Percentiles rank a stretch among this genome's conserved stretches.
Evolutionary conservation across 2,797 vertebrate genomes (phyloP).

Genomic region (Hephaestus fuliginosus): DNA sequence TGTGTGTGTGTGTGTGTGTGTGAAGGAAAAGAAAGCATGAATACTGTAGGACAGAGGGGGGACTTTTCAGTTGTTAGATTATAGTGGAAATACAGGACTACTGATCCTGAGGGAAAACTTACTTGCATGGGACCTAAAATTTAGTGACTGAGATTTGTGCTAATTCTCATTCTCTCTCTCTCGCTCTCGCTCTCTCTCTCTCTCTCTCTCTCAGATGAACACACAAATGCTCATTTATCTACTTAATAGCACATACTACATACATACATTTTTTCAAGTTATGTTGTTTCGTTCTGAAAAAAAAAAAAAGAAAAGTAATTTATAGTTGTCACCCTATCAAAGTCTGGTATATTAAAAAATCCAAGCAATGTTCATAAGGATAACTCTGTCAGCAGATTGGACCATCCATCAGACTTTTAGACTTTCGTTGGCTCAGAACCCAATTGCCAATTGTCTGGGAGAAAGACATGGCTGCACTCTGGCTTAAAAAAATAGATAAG

Average conservation of each 20-base stretch:
- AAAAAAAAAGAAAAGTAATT: too few species aligned
- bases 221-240: background rate
- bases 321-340: too few species aligned
- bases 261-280: background rate
- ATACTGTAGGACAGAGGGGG: conserved; percentile 17
- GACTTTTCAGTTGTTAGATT: conserved; percentile 32
- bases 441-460: too few species aligned
- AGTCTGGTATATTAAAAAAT: too few species aligned
- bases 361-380: too few species aligned
- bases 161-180: background rate
- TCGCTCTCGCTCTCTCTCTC: background rate
- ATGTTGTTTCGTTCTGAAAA: too few species aligned
- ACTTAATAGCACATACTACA: background rate
- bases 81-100: background rate
- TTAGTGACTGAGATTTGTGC: background rate
- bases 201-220: background rate
- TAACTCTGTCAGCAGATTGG: too few species aligned
- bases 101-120: background rate
- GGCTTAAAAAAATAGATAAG: too few species aligned
- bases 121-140: background rate
- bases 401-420: too few species aligned
- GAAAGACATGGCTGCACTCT: too few species aligned
- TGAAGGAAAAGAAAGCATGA: background rate
- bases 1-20: conserved; percentile 17
- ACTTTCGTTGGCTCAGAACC: too few species aligned